Evolutionary conservation across 1,140 invertebrate species (phyloP).

Genomic region (Lordiphosa collinella): DNA sequence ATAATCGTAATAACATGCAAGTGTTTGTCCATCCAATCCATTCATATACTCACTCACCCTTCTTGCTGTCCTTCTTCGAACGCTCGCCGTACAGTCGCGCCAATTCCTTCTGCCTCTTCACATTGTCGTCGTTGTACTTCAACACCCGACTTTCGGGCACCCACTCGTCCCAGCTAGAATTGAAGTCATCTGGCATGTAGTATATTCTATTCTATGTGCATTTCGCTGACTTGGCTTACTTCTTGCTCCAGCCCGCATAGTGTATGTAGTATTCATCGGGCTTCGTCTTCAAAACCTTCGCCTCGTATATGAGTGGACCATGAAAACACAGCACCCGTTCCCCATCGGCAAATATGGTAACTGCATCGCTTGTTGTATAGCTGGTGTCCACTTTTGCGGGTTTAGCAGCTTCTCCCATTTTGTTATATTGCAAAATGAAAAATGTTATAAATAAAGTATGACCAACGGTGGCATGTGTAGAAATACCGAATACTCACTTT

Average conservation of each 20-base stretch:
- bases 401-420: conserved; percentile 61
- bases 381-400: conserved; percentile 53
- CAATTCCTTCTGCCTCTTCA: conserved; percentile 91
- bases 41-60: conserved; percentile 76
- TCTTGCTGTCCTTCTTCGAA: conserved; percentile 84
- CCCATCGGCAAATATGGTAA: conserved; percentile 84
- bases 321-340: conserved; percentile 98
- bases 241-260: conserved; percentile 99
- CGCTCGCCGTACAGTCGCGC: conserved; percentile 86
- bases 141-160: conserved; percentile 95
- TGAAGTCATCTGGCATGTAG: conserved; percentile 2
- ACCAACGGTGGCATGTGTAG: background rate
- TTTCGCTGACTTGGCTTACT: conserved; percentile 82
- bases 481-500: no score
- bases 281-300: conserved; percentile 94
- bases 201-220: background rate
- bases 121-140: conserved; percentile 95
- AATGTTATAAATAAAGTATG: conserved; percentile 25
- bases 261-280: conserved; percentile 95
- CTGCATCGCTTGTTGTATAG: conserved; percentile 28
- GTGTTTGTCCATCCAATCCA: no score
- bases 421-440: conserved; percentile 32
- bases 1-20: background rate
- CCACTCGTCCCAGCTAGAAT: conserved; percentile 97
- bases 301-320: conserved; percentile 96